Percentiles rank a stretch among this genome's conserved stretches.
phyloP scores from a whole-genome alignment of 2,888 invertebrate species.

The Tryphoninae sp. region DNA sequence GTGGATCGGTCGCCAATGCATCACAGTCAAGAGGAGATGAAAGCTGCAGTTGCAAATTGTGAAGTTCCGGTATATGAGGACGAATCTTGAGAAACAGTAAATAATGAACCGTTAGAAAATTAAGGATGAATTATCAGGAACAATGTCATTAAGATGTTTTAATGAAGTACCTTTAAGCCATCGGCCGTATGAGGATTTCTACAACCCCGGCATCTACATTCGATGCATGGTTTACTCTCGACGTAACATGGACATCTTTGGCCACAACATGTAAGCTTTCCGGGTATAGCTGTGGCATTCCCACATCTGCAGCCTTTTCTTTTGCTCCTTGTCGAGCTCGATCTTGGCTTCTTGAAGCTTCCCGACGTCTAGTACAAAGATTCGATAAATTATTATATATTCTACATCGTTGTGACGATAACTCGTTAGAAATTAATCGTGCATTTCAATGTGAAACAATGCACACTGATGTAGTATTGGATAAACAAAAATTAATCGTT shows the following conservation, averaged over 20 bases:
- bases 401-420: conserved; percentile 36
- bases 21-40: conserved; percentile 79
- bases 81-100: conserved; percentile 82
- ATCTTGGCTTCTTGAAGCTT: conserved; percentile 83
- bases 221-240: conserved; percentile 93
- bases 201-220: conserved; percentile 96
- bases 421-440: background rate
- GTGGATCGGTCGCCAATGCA: conserved; percentile 73
- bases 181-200: conserved; percentile 94
- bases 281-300: conserved; percentile 93
- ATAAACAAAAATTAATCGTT: conserved; percentile 63
- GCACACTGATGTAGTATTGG: conserved; percentile 62
- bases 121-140: background rate
- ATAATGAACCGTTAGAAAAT: background rate
- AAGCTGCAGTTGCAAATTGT: conserved; percentile 84
- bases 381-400: conserved; percentile 37
- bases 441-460: conserved; percentile 60
- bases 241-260: conserved; percentile 97
- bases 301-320: conserved; percentile 94
- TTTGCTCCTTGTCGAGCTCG: conserved; percentile 80
- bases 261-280: conserved; percentile 95
- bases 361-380: conserved; percentile 75
- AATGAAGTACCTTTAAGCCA: conserved; percentile 87
- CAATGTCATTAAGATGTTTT: conserved; percentile 2
- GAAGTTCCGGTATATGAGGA: conserved; percentile 87